Percentiles rank a stretch among this genome's conserved stretches.
Evolutionary conservation across 2,113 vertebrate species (phyloP).

Genomic region (Nibea coibor): DNA sequence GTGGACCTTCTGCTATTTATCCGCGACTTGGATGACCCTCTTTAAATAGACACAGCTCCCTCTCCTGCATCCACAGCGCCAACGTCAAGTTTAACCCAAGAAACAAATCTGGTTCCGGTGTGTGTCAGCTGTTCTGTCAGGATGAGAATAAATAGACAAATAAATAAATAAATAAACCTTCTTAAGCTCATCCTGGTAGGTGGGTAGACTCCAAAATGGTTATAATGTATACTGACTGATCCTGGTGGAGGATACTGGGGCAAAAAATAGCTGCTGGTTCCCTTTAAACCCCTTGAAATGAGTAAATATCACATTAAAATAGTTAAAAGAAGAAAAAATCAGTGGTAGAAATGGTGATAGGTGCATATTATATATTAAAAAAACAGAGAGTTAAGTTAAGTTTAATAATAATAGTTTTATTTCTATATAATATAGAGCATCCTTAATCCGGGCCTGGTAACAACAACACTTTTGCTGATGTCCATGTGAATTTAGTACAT

Average conservation of each 20-base stretch:
- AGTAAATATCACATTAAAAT: too few species aligned
- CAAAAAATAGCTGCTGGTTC: background rate
- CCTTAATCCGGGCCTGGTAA: too few species aligned
- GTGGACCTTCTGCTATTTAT: slow-evolving; percentile 69
- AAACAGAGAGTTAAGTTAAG: too few species aligned
- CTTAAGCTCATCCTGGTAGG: too few species aligned
- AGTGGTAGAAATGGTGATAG: too few species aligned
- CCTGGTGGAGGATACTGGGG: background rate
- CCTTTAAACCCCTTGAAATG: too few species aligned
- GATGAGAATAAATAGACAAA: background rate
- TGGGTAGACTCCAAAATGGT: background rate
- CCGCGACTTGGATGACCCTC: slow-evolving; percentile 65
- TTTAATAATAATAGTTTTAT: too few species aligned
- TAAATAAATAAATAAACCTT: background rate
- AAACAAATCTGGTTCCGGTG: slow-evolving; percentile 44
- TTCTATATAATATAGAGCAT: too few species aligned
- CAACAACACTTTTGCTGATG: too few species aligned
- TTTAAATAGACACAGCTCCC: slow-evolving; percentile 83
- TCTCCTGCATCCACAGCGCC: slow-evolving; percentile 61
- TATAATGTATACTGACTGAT: background rate
- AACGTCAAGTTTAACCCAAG: slow-evolving; percentile 31
- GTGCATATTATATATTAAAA: too few species aligned
- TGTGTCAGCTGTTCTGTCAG: background rate
- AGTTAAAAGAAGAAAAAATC: too few species aligned
- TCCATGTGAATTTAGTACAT: too few species aligned